These are phyloP conservation scores for Lepidochrysops patricia DNA, from an alignment of 2,888 invertebrate species.

Conservation along the genomic window DNA sequence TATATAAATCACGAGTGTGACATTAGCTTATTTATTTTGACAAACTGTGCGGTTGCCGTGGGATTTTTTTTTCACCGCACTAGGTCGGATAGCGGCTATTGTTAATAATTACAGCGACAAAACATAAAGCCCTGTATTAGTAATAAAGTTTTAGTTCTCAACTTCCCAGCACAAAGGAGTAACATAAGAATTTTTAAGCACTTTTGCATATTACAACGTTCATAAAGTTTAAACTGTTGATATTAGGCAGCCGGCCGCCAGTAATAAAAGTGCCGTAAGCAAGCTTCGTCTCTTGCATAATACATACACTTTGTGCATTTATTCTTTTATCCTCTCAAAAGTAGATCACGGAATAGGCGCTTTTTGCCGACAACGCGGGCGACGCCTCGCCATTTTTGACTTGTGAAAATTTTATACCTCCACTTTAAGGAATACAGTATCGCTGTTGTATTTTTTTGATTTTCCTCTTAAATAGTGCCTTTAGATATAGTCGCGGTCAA, in stretches of 20 bases:
- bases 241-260: slow-evolving; percentile 21
- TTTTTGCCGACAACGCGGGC: neutral
- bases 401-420: neutral
- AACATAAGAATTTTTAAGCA: slow-evolving; percentile 20
- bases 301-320: slow-evolving; percentile 16
- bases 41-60: too few relatives aligned
- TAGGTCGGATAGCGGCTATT: too few relatives aligned
- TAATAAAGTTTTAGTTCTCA: slow-evolving; percentile 13
- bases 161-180: slow-evolving; percentile 13
- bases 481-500: neutral
- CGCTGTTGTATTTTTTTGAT: neutral
- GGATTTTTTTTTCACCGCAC: too few relatives aligned
- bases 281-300: slow-evolving; percentile 24
- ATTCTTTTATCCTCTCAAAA: slow-evolving; percentile 18
- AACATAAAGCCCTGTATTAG: neutral
- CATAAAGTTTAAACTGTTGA: slow-evolving; percentile 25
- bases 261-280: slow-evolving; percentile 22
- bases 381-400: neutral
- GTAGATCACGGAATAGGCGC: slow-evolving; percentile 13
- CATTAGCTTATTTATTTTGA: too few relatives aligned
- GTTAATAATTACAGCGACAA: too few relatives aligned
- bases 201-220: slow-evolving; percentile 24
- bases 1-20: too few relatives aligned
- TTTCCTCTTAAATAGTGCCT: neutral
- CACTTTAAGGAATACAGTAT: neutral